Conservation (phyloP, 2,797 vertebrate species). For the Tarsius wallacei region DNA sequence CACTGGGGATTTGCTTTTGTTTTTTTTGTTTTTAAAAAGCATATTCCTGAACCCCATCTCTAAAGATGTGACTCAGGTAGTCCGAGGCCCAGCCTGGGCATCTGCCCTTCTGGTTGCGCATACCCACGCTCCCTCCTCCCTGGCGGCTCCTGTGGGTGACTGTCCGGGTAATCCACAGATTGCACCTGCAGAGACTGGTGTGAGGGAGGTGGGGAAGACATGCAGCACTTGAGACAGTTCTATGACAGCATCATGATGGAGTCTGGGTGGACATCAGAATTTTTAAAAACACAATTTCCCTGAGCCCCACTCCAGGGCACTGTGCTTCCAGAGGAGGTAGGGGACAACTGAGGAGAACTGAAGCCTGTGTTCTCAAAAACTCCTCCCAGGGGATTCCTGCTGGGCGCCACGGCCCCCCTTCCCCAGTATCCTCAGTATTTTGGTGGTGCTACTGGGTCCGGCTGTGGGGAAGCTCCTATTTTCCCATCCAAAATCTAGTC, state of each 20-base stretch:
- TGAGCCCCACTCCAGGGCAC: neutral
- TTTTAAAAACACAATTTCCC: neutral
- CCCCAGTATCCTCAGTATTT: neutral
- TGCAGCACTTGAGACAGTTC: neutral
- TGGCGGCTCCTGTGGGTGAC: too few species aligned
- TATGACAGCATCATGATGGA: neutral
- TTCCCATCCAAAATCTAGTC: neutral
- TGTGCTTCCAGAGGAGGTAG: neutral
- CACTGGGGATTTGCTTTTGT: too few species aligned
- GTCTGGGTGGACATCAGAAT: neutral
- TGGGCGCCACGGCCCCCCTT: neutral
- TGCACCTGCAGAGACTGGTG: neutral
- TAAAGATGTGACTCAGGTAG: neutral
- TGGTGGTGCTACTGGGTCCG: neutral
- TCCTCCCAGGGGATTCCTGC: neutral
- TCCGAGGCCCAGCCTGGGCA: neutral
- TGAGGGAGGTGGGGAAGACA: neutral
- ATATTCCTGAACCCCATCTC: neutral
- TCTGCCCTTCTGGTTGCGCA: fast-evolving
- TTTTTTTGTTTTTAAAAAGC: neutral
- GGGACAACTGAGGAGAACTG: neutral
- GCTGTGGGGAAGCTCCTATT: neutral
- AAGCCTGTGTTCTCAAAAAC: neutral
- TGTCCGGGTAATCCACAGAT: neutral
- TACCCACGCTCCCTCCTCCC: fast-evolving